These are phyloP conservation scores for Leptinotarsa peninsularis DNA, from an alignment of 2,888 invertebrate species.

Conservation along the genomic window DNA sequence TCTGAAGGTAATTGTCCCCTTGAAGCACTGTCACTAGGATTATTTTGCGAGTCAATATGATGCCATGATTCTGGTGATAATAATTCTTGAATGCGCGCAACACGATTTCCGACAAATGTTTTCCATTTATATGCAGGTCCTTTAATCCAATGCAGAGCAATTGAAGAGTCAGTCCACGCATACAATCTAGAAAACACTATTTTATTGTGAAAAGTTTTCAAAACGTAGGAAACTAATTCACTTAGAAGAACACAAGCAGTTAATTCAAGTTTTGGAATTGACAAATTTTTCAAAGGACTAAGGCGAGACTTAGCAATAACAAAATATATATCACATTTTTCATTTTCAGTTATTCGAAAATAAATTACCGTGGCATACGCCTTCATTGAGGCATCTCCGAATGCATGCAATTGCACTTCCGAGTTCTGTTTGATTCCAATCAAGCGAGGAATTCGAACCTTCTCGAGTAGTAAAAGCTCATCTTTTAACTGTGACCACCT, in stretches of 20 bases:
- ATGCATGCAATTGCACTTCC: no score
- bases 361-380: conserved; percentile 10
- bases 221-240: conserved; percentile 1
- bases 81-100: not conserved
- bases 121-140: not conserved
- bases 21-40: not conserved
- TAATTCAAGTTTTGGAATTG: not conserved
- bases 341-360: not conserved
- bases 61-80: not conserved
- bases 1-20: not conserved
- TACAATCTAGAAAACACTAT: not conserved
- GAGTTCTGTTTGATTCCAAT: no score
- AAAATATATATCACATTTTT: not conserved
- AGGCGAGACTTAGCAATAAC: not conserved
- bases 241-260: not conserved
- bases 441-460: not conserved
- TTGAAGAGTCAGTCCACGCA: not conserved
- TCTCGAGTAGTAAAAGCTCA: not conserved
- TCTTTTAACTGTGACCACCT: conserved; percentile 5
- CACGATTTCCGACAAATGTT: not conserved
- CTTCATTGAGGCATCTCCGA: not conserved
- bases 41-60: not conserved
- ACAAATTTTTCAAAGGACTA: conserved; percentile 1
- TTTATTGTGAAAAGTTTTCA: conserved; percentile 1
- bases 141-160: not conserved